Conservation (phyloP, 2,113 vertebrate genomes). For the Mormoops blainvillei region DNA sequence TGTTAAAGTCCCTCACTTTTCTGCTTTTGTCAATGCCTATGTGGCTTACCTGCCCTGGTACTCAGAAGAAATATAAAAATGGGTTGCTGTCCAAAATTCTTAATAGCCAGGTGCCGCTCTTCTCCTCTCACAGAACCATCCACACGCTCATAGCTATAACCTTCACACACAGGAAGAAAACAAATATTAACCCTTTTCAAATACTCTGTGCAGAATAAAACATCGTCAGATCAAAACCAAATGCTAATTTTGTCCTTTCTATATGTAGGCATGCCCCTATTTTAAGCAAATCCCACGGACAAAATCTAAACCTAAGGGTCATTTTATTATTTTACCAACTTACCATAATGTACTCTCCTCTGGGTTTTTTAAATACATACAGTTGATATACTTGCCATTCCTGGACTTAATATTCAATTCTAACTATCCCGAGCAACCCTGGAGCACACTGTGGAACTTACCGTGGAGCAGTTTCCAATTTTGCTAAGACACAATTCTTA, state of each 20-base stretch:
- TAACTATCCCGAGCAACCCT: neutral
- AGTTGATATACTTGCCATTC: neutral
- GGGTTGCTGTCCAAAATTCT: slow-evolving; percentile 90
- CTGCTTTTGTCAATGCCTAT: neutral
- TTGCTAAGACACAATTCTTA: neutral
- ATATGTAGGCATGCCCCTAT: neutral
- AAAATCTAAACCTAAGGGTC: neutral
- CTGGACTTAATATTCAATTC: neutral
- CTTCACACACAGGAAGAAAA: slow-evolving; percentile 76
- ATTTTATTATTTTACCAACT: neutral
- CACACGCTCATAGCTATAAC: slow-evolving; percentile 93
- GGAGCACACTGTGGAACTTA: neutral
- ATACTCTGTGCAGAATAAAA: neutral
- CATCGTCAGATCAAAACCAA: neutral
- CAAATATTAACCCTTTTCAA: neutral
- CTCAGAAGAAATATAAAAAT: slow-evolving; percentile 93
- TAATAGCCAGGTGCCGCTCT: slow-evolving; percentile 91
- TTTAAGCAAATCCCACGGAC: neutral
- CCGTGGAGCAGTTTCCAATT: too few species aligned
- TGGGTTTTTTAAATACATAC: neutral
- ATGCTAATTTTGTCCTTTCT: neutral
- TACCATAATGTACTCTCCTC: neutral
- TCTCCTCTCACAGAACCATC: slow-evolving; percentile 93
- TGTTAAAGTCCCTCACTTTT: neutral
- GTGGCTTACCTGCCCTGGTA: slow-evolving; percentile 89